Evolutionary conservation across 2,797 vertebrate species (phyloP).

Genomic region (Scyliorhinus canicula): DNA sequence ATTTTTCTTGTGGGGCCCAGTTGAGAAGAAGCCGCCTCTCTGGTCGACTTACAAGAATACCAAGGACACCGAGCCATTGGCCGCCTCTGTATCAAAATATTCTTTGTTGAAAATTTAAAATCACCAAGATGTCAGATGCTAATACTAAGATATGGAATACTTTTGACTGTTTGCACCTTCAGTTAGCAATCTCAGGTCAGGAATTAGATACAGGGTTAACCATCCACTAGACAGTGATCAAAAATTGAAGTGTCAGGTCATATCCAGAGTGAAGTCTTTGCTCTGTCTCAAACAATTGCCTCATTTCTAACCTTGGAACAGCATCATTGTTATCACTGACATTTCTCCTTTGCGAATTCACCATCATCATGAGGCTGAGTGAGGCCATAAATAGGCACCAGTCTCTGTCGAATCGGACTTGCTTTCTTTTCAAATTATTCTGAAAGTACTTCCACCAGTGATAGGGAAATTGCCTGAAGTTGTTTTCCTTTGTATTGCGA

Average conservation of each 20-base stretch:
- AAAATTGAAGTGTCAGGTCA: not conserved
- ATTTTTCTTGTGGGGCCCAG: not conserved
- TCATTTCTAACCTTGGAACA: not conserved
- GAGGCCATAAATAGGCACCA: not conserved
- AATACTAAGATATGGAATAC: too few relatives aligned
- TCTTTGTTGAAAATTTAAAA: not conserved
- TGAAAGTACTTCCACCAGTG: not conserved
- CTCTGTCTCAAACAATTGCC: not conserved
- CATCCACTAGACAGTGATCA: not conserved
- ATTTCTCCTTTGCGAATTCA: not conserved
- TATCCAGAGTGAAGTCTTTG: not conserved
- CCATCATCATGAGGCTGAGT: not conserved
- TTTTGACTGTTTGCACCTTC: not conserved
- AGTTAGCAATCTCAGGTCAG: not conserved
- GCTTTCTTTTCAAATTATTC: not conserved
- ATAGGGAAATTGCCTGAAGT: not conserved
- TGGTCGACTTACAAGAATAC: not conserved
- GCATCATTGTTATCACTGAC: not conserved
- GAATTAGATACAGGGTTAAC: not conserved
- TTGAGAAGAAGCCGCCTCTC: not conserved
- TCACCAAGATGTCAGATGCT: not conserved
- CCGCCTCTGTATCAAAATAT: not conserved
- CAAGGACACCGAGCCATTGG: not conserved
- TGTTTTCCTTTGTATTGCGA: conserved; percentile 13
- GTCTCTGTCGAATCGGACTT: not conserved